A percentile compares a stretch with the other conserved stretches of the same genome.
Evolutionary conservation across 2,888 invertebrate species (phyloP).

Genomic region (Erpobdella octoculata): DNA sequence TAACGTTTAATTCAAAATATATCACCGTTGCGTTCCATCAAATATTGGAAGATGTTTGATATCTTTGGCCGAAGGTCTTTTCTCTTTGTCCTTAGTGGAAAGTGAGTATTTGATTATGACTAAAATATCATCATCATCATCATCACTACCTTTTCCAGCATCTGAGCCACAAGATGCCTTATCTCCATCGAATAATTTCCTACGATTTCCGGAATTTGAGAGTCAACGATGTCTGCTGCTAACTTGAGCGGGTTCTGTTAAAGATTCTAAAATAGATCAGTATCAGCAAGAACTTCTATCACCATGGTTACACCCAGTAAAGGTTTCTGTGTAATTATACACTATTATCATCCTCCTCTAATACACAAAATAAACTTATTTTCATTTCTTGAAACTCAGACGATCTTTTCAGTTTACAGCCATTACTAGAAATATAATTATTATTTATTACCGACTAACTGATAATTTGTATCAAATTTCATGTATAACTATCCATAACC

Average conservation of each 20-base stretch:
- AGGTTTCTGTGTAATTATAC: too few relatives aligned
- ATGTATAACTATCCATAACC: too few relatives aligned
- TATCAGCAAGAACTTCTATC: not conserved
- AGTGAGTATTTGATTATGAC: not conserved
- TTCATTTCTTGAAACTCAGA: not conserved
- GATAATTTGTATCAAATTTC: too few relatives aligned
- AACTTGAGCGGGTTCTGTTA: constrained; percentile 47
- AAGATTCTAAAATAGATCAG: not conserved
- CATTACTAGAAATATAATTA: too few relatives aligned
- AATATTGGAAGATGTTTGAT: constrained; percentile 4
- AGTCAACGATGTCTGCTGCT: constrained; percentile 47
- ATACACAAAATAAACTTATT: not conserved
- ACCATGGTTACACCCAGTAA: not conserved
- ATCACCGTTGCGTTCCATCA: not conserved
- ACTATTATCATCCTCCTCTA: not conserved
- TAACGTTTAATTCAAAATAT: not conserved
- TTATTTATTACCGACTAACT: too few relatives aligned
- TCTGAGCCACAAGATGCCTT: constrained; percentile 41
- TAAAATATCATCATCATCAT: not conserved
- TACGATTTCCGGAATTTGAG: constrained; percentile 42
- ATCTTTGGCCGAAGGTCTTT: not conserved
- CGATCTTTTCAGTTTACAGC: too few relatives aligned
- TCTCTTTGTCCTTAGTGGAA: not conserved
- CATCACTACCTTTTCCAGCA: constrained; percentile 44
- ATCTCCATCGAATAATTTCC: constrained; percentile 43